phyloP scores from a whole-genome alignment of 2,797 vertebrate genomes.

The Diplodus sargus region DNA sequence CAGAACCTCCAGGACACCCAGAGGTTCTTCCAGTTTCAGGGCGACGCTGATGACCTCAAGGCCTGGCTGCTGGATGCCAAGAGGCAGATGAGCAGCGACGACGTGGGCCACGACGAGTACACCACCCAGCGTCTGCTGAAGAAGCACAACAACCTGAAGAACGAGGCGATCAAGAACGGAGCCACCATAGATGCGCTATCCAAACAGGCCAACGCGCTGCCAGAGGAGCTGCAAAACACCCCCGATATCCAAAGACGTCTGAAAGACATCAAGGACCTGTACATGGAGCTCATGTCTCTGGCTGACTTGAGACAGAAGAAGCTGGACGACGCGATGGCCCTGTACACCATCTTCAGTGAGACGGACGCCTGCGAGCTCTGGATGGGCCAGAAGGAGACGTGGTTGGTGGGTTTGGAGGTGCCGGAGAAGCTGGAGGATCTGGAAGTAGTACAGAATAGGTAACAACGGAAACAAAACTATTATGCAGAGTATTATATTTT shows the following conservation, averaged over 20 bases:
- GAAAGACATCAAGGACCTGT: constrained; percentile 87
- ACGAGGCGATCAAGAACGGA: constrained; percentile 87
- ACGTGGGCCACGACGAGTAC: constrained; percentile 94
- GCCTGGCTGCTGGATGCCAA: constrained; percentile 90
- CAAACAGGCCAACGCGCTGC: constrained; percentile 89
- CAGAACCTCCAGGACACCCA: constrained; percentile 91
- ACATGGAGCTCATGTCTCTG: constrained; percentile 88
- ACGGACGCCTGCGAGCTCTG: constrained; percentile 95
- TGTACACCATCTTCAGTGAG: constrained; percentile 95
- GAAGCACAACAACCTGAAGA: constrained; percentile 89
- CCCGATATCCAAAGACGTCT: constrained; percentile 91
- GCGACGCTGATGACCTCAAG: constrained; percentile 92
- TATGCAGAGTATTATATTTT: background rate
- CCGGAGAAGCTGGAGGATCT: constrained; percentile 95
- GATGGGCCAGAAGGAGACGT: constrained; percentile 98
- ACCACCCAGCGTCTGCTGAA: constrained; percentile 90
- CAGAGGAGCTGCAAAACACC: constrained; percentile 89
- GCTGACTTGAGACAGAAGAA: constrained; percentile 89
- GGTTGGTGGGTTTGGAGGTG: constrained; percentile 91
- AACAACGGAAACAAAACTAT: constrained; percentile 15
- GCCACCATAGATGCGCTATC: constrained; percentile 87
- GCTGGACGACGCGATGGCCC: constrained; percentile 90
- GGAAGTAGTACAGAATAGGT: constrained; percentile 97
- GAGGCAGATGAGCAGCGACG: constrained; percentile 87
- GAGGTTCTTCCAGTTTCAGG: constrained; percentile 96